Conservation (phyloP, 1,140 invertebrate species). For the Drosophila takahashii region DNA sequence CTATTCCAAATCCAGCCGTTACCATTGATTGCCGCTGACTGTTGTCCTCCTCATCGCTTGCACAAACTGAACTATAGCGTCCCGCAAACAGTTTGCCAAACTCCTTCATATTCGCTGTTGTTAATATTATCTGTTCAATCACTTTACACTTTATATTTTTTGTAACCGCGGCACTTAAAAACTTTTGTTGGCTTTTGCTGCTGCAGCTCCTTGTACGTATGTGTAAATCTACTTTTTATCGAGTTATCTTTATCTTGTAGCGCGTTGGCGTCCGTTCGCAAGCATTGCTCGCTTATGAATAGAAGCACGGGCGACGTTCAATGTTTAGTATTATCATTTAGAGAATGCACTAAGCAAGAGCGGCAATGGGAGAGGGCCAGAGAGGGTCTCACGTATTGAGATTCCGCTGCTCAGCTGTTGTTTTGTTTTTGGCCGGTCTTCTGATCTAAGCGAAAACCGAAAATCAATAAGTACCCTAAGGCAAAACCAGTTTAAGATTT, state of each 20-base stretch:
- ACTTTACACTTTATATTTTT: constrained; percentile 9
- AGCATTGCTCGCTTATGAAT: constrained; percentile 82
- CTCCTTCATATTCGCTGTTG: constrained; percentile 72
- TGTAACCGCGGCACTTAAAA: constrained; percentile 62
- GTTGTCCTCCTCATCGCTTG: constrained; percentile 55
- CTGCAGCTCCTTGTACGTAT: constrained; percentile 43
- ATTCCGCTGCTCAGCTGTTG: constrained; percentile 51
- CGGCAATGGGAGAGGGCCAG: background rate
- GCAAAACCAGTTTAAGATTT: constrained; percentile 48
- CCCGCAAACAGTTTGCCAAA: constrained; percentile 71
- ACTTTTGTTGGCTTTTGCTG: constrained; percentile 51
- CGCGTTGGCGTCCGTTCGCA: constrained; percentile 70
- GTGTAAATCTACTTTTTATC: constrained; percentile 15
- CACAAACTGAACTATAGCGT: constrained; percentile 75
- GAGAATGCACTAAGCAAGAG: constrained; percentile 10
- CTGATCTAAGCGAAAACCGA: constrained; percentile 28
- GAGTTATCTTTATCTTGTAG: constrained; percentile 37
- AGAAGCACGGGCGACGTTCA: constrained; percentile 61
- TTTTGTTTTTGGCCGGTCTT: constrained; percentile 60
- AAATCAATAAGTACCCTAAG: constrained; percentile 13
- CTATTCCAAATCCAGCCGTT: background rate
- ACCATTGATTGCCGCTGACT: constrained; percentile 8
- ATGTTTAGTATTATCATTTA: constrained; percentile 43
- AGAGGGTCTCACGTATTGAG: background rate
- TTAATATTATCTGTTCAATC: background rate